These are phyloP conservation scores for Argya squamiceps DNA, from an alignment of 2,797 vertebrate species.

Conservation along the genomic window DNA sequence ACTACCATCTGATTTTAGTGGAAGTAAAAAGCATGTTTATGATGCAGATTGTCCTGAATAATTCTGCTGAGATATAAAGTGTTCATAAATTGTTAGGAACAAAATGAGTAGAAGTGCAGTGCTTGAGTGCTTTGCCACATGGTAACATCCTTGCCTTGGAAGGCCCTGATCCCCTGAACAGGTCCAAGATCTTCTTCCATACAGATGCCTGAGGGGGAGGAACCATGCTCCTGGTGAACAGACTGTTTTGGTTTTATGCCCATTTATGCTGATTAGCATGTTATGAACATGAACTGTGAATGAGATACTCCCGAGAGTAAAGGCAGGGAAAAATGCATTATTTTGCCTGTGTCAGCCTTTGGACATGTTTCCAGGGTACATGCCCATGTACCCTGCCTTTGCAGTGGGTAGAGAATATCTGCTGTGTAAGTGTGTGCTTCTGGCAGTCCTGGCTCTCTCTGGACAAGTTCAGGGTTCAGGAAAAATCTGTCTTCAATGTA, in stretches of 20 bases:
- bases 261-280: neutral
- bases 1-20: neutral
- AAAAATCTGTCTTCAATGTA: neutral
- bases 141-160: neutral
- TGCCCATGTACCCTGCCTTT: fast-evolving
- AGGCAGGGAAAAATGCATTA: neutral
- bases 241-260: neutral
- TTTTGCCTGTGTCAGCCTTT: neutral
- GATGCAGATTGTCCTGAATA: neutral
- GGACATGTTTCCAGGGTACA: neutral
- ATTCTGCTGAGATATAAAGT: neutral
- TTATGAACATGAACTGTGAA: neutral
- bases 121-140: neutral
- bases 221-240: neutral
- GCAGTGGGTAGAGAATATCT: neutral
- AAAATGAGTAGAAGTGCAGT: neutral
- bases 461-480: neutral
- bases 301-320: neutral
- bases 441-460: neutral
- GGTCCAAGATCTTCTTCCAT: neutral
- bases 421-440: neutral
- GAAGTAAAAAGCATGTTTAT: fast-evolving
- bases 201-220: fast-evolving
- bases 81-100: neutral
- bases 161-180: neutral